A percentile compares a stretch with the other conserved stretches of the same genome.
Evolutionary conservation across 2,113 vertebrate species (phyloP).

Genomic region (Erpornis zantholeuca): DNA sequence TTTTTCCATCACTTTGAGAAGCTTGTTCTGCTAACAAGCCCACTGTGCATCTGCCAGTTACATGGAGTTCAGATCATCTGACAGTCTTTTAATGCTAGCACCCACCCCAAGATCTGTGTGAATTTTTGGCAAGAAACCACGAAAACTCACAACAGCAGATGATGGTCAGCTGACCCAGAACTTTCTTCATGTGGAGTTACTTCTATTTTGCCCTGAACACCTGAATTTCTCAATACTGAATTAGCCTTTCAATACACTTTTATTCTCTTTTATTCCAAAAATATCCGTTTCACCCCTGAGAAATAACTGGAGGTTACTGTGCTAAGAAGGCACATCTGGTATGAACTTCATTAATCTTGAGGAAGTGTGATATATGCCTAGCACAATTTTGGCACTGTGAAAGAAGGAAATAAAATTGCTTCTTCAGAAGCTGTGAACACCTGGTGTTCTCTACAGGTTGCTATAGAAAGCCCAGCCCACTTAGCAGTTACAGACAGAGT

Average conservation of each 20-base stretch:
- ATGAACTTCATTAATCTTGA: slow-evolving; percentile 10
- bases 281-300: neutral
- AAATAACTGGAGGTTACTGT: neutral
- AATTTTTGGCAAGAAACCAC: neutral
- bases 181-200: neutral
- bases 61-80: neutral
- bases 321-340: neutral
- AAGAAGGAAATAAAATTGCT: neutral
- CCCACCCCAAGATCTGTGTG: neutral
- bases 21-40: neutral
- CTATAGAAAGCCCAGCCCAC: neutral
- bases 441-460: neutral
- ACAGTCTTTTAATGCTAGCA: neutral
- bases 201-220: neutral
- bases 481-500: neutral
- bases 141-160: neutral
- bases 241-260: neutral
- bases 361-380: neutral
- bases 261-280: neutral
- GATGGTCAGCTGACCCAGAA: neutral
- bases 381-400: neutral
- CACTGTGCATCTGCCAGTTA: neutral
- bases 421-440: neutral
- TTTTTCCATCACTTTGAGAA: neutral
- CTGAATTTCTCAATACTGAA: neutral